Percentiles rank a stretch among this genome's conserved stretches.
Evolutionary conservation across 2,888 invertebrate species (phyloP).

Genomic region (Encarsia formosa): DNA sequence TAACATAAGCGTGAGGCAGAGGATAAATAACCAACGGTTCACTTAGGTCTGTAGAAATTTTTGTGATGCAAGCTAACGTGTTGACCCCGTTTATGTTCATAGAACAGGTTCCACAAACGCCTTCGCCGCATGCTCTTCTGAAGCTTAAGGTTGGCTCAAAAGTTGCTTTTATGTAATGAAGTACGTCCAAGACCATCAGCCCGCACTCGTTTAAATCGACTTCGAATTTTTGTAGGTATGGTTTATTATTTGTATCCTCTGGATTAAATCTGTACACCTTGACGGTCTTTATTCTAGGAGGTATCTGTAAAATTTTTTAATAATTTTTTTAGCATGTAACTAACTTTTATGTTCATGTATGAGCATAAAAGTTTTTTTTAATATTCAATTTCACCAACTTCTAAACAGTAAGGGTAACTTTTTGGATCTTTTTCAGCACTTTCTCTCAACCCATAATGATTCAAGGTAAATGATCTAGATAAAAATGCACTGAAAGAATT

Average conservation of each 20-base stretch:
- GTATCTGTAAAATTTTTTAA: no score
- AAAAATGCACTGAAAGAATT: no score
- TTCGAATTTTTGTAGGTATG: slow-evolving; percentile 58
- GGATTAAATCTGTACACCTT: slow-evolving; percentile 57
- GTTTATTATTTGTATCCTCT: slow-evolving; percentile 52
- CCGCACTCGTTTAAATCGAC: slow-evolving; percentile 73
- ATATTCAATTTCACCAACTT: no score
- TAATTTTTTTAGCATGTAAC: no score
- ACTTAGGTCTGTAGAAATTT: slow-evolving; percentile 26
- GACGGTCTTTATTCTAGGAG: slow-evolving; percentile 36
- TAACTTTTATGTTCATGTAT: no score
- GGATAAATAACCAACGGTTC: slow-evolving; percentile 74
- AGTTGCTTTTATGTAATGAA: slow-evolving; percentile 96
- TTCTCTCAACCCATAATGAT: no score
- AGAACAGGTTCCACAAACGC: slow-evolving; percentile 97
- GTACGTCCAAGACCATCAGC: slow-evolving; percentile 93
- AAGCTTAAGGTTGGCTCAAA: slow-evolving; percentile 93
- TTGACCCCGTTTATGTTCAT: slow-evolving; percentile 99
- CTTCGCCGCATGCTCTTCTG: slow-evolving; percentile 93
- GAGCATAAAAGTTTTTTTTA: no score
- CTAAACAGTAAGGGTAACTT: no score
- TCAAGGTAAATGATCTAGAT: no score
- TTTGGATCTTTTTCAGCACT: no score
- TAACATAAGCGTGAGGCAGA: slow-evolving; percentile 97
- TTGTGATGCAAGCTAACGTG: slow-evolving; percentile 90